Conservation (phyloP, 2,797 vertebrate genomes). For the Glyptemys insculpta region DNA sequence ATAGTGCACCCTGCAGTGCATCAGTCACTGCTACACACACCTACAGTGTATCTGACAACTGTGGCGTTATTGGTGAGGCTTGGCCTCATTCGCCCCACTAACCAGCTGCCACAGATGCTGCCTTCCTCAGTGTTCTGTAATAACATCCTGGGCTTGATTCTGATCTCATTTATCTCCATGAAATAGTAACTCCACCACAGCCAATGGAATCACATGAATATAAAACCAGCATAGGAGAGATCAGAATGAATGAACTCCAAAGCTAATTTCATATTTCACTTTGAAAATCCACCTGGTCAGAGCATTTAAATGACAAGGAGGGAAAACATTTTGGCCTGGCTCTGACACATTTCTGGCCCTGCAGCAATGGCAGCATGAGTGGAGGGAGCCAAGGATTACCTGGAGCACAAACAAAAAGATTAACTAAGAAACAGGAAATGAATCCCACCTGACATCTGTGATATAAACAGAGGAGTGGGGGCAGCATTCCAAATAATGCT, state of each 20-base stretch:
- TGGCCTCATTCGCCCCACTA: neutral
- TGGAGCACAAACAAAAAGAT: neutral
- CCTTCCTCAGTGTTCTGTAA: neutral
- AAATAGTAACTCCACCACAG: neutral
- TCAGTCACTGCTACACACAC: neutral
- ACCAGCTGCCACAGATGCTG: neutral
- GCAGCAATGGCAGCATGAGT: neutral
- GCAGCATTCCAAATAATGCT: neutral
- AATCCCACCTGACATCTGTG: neutral
- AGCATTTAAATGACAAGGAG: neutral
- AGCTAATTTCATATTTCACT: neutral
- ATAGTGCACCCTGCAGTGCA: neutral
- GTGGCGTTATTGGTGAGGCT: too few species aligned
- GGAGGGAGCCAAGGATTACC: neutral
- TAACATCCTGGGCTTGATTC: neutral
- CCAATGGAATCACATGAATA: neutral
- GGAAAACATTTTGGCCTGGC: neutral
- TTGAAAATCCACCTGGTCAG: neutral
- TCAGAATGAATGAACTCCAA: neutral
- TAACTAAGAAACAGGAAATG: neutral
- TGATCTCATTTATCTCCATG: neutral
- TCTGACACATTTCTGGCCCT: neutral
- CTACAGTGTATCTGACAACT: neutral
- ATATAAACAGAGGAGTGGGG: neutral
- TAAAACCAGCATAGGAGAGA: neutral